Evolutionary conservation across 2,113 vertebrate species (phyloP), one percentile per base, ranked within the genome.

Genomic region (Albula glossodonta): DNA sequence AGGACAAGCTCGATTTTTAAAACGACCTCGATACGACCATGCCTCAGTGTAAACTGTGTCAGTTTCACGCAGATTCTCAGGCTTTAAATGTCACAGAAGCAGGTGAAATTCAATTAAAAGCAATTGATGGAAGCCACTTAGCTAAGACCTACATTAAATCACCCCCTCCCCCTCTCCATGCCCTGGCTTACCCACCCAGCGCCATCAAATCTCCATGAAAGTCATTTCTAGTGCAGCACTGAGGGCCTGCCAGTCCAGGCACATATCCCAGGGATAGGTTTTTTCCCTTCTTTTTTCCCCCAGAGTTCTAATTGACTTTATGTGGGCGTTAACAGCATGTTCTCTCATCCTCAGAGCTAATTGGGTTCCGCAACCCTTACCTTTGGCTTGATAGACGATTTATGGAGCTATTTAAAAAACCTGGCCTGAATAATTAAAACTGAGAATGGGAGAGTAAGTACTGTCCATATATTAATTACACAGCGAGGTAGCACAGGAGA

Each of bases 321-420:
- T 92, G 91, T 88, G 92, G 88, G 31, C 90, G 81, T 90, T 85
- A 92, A 90, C 89, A 92, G 92, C 91, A 86, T 88, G 91, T 87
- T 86, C 88, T 90, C 89, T 93, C 92, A 90, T 91, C 89, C 86
- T 83, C 60, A 0, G 15, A 19, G 25, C 90, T 94, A 95, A 95
- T 94, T 94, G 92, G 92, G 89, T 92, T 93, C 90, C 90, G 87
- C 85, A 22, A 41, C 89, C 91, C 92, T 92, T 90, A 88, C 91
- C 92, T 92, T 92, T 93, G 86, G 91, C 91, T 92, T 90, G 89
- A 94, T 92, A 93, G 88, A 88, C 88, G 83, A 92, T 94, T 93
- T 91, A 93, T 89, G 87, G 90, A 87, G 90, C 87, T 88, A 92
- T 91, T 93, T 91, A 90, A 92, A 93, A 91, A 86, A 91, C 60